Evolutionary conservation across 2,797 vertebrate genomes (phyloP).

Genomic region (Ceyx erithaca): DNA sequence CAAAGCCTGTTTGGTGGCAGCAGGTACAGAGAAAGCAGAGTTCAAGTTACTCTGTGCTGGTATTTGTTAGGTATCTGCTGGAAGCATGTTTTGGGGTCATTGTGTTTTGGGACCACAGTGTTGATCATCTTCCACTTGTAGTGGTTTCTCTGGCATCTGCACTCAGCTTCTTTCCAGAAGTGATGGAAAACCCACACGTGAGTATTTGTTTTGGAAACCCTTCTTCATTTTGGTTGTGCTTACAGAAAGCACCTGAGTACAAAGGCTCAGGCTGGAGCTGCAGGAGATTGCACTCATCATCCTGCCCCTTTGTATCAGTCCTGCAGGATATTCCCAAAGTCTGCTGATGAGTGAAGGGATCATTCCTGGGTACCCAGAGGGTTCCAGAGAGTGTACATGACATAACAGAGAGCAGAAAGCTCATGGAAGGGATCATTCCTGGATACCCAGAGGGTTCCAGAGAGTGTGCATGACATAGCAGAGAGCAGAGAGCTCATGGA

Average conservation of each 20-base stretch:
- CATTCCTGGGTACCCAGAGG: no score
- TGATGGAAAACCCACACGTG: fast-evolving
- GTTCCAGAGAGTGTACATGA: no score
- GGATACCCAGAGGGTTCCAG: background rate
- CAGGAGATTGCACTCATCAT: background rate
- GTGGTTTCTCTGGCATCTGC: background rate
- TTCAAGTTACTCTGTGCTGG: background rate
- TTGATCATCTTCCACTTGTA: background rate
- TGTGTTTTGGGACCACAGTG: background rate
- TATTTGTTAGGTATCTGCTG: background rate
- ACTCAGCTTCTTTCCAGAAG: background rate
- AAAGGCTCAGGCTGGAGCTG: background rate
- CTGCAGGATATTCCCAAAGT: background rate
- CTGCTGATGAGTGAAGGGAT: background rate
- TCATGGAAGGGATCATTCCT: background rate
- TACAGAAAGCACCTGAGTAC: background rate
- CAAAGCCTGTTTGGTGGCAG: background rate
- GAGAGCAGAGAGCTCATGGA: no score
- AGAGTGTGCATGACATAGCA: background rate
- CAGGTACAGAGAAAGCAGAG: background rate
- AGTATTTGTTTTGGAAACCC: background rate
- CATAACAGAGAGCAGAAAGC: no score
- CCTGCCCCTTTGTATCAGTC: background rate
- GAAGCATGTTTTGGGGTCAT: background rate
- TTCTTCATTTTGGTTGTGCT: background rate